Base-by-base conservation (phyloP, 2,113 vertebrate species). In the Apteryx owenii region DNA sequence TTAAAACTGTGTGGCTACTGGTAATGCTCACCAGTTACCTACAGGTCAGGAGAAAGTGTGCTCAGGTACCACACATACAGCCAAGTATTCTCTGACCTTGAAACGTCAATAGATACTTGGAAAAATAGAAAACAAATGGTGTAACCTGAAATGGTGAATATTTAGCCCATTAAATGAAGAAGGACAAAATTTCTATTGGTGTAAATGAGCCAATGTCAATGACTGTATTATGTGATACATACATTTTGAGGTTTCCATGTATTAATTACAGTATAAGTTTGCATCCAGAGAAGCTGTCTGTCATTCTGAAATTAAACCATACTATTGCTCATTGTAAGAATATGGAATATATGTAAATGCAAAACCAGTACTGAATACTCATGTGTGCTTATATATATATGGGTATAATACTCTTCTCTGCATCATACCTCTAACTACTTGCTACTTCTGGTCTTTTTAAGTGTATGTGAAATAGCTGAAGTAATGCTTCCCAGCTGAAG, bases 1-100 rank as follows among this genome's bases (percentile, higher is more conserved):
- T 89, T 69, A 92, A 79, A 66, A 13, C 42, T 53, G 22, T 77
- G 46, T 28, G 46, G 25, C 54, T 78, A 40, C 58, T 89, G 82
- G 64, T 87, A 92, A 84, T 46, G 64, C 50, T 88, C 56, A 72
- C 51, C 38, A 56, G 38, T 80, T 85, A 80, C 60, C 36, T 90
- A 89, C 91, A 97, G 50, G 83, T 93, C 71, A 77, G 29, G 70
- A 82, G 62, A 73, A 89, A 88, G 21, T 40, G 38, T 64, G n/a
- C 28, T 76, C 46, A 81, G 26, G 28, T 84, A 89, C 28, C 65
- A 23, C 50, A 81, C 7, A 4, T 33, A 61, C 38, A 69, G 17
- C 54, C 51, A 89, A 87, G 13, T 7, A 25, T 82, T 87, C 7
- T 82, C n/a, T 81, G 77, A 94, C 82, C 50, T 95, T 87, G 77